phyloP scores from a whole-genome alignment of 2,888 invertebrate species.

The Eristalinus sepulchralis region DNA sequence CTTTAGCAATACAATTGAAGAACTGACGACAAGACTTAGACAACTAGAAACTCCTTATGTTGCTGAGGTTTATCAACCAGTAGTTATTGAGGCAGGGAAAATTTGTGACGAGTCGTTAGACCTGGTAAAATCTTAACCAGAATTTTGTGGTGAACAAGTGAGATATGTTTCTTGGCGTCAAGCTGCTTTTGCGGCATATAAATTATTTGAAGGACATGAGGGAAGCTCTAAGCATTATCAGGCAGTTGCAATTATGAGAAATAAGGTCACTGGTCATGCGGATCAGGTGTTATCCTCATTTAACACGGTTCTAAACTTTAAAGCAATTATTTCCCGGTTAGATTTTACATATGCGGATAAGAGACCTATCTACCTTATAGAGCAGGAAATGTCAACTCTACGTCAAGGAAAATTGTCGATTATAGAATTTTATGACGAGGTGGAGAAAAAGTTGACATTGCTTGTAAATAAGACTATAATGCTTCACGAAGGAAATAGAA shows the following conservation, averaged over 20 bases:
- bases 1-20: too few relatives aligned
- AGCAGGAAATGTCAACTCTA: conserved; percentile 58
- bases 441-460: conserved; percentile 62
- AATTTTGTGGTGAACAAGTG: conserved; percentile 8
- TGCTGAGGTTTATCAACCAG: not conserved
- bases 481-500: conserved; percentile 40
- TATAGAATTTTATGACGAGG: conserved; percentile 65
- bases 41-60: too few relatives aligned
- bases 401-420: conserved; percentile 58
- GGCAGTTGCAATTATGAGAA: conserved; percentile 43
- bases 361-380: conserved; percentile 51
- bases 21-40: too few relatives aligned
- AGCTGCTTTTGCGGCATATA: conserved; percentile 3
- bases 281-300: conserved; percentile 54
- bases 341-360: conserved; percentile 71
- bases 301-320: conserved; percentile 63
- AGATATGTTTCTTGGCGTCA: conserved; percentile 24
- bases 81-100: not conserved
- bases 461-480: conserved; percentile 70
- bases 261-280: conserved; percentile 37
- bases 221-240: conserved; percentile 39
- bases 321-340: conserved; percentile 53
- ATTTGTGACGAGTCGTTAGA: conserved; percentile 6
- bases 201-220: not conserved
- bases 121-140: conserved; percentile 5